Conservation (phyloP, 2,113 vertebrate species). For the Drymodes brunneopygia region DNA sequence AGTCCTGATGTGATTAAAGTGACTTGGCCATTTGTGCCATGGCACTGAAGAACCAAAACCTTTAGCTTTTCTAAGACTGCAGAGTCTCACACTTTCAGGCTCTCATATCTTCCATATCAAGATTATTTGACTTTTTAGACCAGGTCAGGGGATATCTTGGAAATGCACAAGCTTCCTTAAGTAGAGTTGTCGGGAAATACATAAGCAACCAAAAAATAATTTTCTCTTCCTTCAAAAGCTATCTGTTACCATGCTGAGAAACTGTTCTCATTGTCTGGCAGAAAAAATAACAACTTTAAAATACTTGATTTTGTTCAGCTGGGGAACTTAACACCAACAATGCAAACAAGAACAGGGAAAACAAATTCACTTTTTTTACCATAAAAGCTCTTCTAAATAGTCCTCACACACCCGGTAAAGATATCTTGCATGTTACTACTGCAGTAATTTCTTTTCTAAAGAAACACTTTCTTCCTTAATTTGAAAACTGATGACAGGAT, state of each 20-base stretch:
- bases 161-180: neutral
- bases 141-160: neutral
- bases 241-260: neutral
- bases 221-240: neutral
- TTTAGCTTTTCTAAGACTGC: neutral
- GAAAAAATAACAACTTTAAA: neutral
- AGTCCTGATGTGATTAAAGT: neutral
- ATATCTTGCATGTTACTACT: neutral
- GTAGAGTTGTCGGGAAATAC: neutral
- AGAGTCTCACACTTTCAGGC: neutral
- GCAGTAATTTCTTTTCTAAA: neutral
- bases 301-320: neutral
- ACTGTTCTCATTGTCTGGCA: neutral
- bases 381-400: neutral
- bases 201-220: neutral
- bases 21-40: neutral
- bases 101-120: neutral
- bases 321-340: neutral
- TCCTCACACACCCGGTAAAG: neutral
- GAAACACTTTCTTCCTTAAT: neutral
- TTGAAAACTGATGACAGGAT: neutral
- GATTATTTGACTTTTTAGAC: neutral
- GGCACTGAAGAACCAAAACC: neutral
- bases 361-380: neutral
- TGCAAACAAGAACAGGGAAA: neutral